Base-by-base conservation (phyloP, 2,797 vertebrate genomes). In the Molossus molossus region DNA sequence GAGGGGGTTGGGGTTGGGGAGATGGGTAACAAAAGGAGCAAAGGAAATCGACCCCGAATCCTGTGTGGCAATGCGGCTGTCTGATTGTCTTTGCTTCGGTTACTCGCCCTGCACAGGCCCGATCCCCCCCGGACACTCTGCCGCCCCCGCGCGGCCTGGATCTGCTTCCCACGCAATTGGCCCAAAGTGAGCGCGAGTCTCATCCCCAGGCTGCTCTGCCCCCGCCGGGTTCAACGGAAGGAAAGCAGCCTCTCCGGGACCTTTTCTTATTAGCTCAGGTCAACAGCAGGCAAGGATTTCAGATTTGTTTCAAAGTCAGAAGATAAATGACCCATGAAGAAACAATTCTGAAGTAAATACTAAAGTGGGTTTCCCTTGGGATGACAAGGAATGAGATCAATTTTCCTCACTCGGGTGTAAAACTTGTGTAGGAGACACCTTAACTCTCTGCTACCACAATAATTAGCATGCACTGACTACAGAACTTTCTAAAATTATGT, bases 241-340 rank as follows among this genome's bases (percentile, higher is more conserved):
- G 33, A 92, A 65, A 6, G 70, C 25, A 40, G 79, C 4, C 12
- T 86, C 75, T 29, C 69, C 2, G 90, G 37, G 11, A 92, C 33
- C 73, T 62, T 58, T 53, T 37, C 62, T 89, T n/a, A 27, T 88
- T 27, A 76, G 53, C n/a, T 60, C 82, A 50, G 57, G 57, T 85
- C 82, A 90, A 27, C 50, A 89, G 8, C 72, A 67, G 60, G 67
- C 23, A 50, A 58, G 33, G 57, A 60, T 89, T 86, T 70, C 82
- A 73, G 50, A 69, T 50, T 76, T 27, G 37, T 92, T 92, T 92
- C 94, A 85, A 72, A 95, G 69, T 58, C 73, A 69, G 85, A 84
- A 58, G 62, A 91, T 45, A 89, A 73, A 89, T 14, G n/a, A 70
- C 33, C 84, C 80, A 81, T 55, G 48, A 72, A 93, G 53, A 40